These are phyloP conservation scores for Pelvicachromis taeniatus DNA, from an alignment of 2,113 vertebrate genomes.

Conservation along the genomic window DNA sequence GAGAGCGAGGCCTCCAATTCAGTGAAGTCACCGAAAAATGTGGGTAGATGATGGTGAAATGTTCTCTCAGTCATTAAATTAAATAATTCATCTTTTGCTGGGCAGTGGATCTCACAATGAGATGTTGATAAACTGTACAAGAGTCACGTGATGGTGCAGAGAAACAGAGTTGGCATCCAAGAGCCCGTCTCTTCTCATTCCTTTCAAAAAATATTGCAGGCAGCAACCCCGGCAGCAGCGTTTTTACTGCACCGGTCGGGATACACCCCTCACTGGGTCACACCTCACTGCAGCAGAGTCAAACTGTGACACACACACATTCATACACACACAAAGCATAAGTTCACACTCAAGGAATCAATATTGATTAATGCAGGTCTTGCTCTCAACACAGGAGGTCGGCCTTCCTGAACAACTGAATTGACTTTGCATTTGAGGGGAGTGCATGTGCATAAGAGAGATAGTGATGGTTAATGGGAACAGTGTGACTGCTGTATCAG, in stretches of 20 bases:
- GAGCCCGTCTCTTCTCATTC: background rate
- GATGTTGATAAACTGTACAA: background rate
- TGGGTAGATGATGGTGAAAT: conserved; percentile 2
- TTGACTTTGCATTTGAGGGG: conserved; percentile 9
- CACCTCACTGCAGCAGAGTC: conserved; percentile 61
- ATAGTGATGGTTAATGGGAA: background rate
- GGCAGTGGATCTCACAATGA: background rate
- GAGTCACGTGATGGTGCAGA: background rate
- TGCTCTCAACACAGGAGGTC: conserved; percentile 27
- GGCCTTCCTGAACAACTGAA: conserved; percentile 32
- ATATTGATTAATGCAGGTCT: conserved; percentile 57
- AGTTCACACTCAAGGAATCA: conserved; percentile 25
- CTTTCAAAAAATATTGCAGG: conserved; percentile 14
- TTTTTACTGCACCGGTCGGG: conserved; percentile 50
- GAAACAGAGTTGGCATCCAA: background rate
- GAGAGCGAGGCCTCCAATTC: conserved; percentile 14
- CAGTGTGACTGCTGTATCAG: conserved; percentile 28
- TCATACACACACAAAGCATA: background rate
- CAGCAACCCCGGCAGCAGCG: conserved; percentile 7
- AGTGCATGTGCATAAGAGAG: background rate
- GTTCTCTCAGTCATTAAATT: background rate
- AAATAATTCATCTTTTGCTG: background rate
- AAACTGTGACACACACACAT: conserved; percentile 13
- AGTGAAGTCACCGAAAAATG: conserved; percentile 33
- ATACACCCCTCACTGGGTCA: conserved; percentile 49